These are phyloP conservation scores for Poecilus cupreus DNA, from an alignment of 2,888 invertebrate genomes.

Conservation along the genomic window DNA sequence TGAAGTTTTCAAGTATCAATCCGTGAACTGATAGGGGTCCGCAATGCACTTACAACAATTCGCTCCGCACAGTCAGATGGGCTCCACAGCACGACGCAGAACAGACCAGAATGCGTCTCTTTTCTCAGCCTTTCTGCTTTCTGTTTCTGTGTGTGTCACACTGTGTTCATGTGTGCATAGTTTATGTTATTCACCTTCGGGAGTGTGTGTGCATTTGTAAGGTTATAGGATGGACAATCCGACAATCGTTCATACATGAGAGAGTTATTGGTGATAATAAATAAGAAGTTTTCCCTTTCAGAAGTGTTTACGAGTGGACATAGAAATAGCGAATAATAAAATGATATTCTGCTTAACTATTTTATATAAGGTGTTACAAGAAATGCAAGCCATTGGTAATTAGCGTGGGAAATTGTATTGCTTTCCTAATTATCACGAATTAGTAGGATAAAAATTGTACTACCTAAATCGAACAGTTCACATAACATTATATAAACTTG, in stretches of 20 bases:
- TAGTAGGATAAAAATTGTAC: no score
- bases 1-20: conserved; percentile 38
- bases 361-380: no score
- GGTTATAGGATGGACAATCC: neutral
- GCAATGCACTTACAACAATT: conserved; percentile 53
- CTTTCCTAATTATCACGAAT: no score
- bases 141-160: neutral
- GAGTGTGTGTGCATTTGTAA: neutral
- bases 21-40: conserved; percentile 47
- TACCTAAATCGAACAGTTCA: no score
- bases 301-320: neutral
- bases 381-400: no score
- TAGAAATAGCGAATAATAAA: neutral
- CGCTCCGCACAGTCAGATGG: conserved; percentile 48
- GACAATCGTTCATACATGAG: conserved; percentile 5
- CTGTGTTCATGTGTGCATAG: neutral
- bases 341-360: no score
- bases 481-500: no score
- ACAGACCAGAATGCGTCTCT: neutral
- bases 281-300: neutral
- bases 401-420: no score
- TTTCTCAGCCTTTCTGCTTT: conserved; percentile 10
- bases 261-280: conserved; percentile 30
- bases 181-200: neutral
- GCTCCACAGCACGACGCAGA: neutral